Conservation (phyloP, 2,113 vertebrate species). For the Eidolon helvum region DNA sequence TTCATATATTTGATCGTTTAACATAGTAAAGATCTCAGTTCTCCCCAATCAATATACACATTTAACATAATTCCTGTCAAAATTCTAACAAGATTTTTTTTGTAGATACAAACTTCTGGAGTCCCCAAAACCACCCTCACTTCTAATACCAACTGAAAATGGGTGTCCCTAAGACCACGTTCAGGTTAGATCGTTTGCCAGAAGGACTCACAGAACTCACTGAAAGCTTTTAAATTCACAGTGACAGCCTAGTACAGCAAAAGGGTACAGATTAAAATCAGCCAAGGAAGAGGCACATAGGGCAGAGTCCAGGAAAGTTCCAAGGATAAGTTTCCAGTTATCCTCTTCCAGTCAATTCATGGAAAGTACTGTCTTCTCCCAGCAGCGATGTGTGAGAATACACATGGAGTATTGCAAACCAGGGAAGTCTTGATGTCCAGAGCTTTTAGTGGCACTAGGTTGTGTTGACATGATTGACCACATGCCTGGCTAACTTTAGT, state of each 20-base stretch:
- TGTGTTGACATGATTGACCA: background rate
- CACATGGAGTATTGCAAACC: background rate
- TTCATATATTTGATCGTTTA: background rate
- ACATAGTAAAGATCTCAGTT: background rate
- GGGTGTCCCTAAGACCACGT: background rate
- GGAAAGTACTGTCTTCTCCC: background rate
- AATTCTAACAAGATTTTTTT: background rate
- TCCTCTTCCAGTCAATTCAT: background rate
- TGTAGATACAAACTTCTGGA: background rate
- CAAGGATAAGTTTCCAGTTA: background rate
- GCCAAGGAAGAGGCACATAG: background rate
- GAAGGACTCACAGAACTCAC: background rate
- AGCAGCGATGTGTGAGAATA: background rate
- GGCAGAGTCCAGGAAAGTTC: background rate
- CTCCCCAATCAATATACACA: background rate
- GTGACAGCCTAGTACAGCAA: background rate
- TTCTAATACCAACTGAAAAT: background rate
- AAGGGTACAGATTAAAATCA: background rate
- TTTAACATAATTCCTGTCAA: slow-evolving; percentile 13
- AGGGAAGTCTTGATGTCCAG: background rate
- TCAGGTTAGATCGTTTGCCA: background rate
- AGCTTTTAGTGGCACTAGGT: background rate
- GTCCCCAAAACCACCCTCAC: background rate
- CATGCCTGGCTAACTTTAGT: background rate
- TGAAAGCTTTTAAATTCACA: background rate